Percentiles rank a stretch among this genome's conserved stretches.
Evolutionary conservation across 1,140 invertebrate species (phyloP).

Genomic region (Nasonia giraulti): DNA sequence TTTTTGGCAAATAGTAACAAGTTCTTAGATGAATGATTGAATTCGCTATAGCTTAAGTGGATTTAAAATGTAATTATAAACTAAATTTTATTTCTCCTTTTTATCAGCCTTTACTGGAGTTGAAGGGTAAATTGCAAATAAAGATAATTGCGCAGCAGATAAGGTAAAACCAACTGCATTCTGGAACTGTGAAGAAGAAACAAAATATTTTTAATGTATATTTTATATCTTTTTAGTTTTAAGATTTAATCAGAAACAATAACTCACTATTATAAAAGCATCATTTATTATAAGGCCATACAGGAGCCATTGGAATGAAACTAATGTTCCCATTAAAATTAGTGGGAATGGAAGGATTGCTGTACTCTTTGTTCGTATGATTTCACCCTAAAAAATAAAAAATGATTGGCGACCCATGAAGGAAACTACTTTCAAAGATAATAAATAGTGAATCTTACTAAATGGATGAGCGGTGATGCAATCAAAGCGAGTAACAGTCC

Average conservation of each 20-base stretch:
- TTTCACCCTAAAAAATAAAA: conserved; percentile 75
- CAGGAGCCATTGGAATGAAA: conserved; percentile 84
- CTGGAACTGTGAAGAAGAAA: conserved; percentile 75
- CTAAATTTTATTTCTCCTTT: conserved; percentile 43
- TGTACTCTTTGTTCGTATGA: conserved; percentile 85
- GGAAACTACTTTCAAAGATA: background rate
- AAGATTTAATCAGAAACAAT: conserved; percentile 59
- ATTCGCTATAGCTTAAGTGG: background rate
- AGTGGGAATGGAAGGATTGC: conserved; percentile 88
- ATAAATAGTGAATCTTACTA: conserved; percentile 76
- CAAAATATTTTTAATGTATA: conserved; percentile 19
- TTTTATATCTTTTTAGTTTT: conserved; percentile 13
- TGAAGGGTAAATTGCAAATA: conserved; percentile 81
- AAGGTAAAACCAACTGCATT: conserved; percentile 79
- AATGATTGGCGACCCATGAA: background rate
- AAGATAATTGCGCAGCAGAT: conserved; percentile 77
- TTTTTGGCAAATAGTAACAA: background rate
- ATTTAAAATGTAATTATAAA: background rate
- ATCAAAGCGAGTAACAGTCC: conserved; percentile 80
- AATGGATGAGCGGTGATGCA: conserved; percentile 80
- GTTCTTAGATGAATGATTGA: background rate
- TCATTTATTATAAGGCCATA: conserved; percentile 88
- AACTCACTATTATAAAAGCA: conserved; percentile 84
- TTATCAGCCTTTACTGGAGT: conserved; percentile 62
- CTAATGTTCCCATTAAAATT: conserved; percentile 85